Evolutionary conservation across 2,888 invertebrate species (phyloP).

Genomic region (Erebia ligea): DNA sequence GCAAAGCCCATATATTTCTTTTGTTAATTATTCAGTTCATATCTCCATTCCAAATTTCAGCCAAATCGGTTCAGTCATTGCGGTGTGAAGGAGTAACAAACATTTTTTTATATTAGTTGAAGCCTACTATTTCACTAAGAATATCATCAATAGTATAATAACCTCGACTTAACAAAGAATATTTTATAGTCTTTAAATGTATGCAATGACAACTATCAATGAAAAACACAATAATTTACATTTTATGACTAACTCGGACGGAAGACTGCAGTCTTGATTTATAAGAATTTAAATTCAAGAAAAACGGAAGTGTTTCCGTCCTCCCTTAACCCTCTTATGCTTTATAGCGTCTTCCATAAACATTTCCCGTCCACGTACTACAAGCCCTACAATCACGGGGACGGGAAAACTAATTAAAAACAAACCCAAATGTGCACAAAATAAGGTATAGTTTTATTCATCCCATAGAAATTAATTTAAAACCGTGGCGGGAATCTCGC

Average conservation of each 20-base stretch:
- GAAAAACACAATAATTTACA: too few relatives aligned
- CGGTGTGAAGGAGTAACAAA: too few relatives aligned
- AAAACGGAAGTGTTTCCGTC: background rate
- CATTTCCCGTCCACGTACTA: constrained; percentile 12
- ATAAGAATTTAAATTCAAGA: background rate
- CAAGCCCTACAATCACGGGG: constrained; percentile 23
- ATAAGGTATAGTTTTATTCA: constrained; percentile 37
- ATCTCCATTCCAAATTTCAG: too few relatives aligned
- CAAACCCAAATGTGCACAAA: constrained; percentile 6
- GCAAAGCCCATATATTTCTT: too few relatives aligned
- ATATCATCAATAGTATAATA: too few relatives aligned
- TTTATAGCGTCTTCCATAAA: constrained; percentile 19
- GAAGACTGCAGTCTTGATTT: background rate
- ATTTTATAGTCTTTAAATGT: too few relatives aligned
- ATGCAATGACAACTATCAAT: too few relatives aligned
- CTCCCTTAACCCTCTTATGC: constrained; percentile 1
- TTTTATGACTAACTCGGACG: background rate
- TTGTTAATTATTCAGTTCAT: too few relatives aligned
- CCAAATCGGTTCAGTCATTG: too few relatives aligned
- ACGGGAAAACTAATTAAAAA: constrained; percentile 22
- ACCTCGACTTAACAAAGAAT: too few relatives aligned
- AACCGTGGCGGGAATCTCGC: constrained; percentile 63
- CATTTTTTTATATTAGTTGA: too few relatives aligned
- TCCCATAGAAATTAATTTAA: constrained; percentile 64
- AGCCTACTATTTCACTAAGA: too few relatives aligned